Evolutionary conservation across 1,140 invertebrate species (phyloP), one percentile per base, ranked within the genome.

Genomic region (Limonius californicus): DNA sequence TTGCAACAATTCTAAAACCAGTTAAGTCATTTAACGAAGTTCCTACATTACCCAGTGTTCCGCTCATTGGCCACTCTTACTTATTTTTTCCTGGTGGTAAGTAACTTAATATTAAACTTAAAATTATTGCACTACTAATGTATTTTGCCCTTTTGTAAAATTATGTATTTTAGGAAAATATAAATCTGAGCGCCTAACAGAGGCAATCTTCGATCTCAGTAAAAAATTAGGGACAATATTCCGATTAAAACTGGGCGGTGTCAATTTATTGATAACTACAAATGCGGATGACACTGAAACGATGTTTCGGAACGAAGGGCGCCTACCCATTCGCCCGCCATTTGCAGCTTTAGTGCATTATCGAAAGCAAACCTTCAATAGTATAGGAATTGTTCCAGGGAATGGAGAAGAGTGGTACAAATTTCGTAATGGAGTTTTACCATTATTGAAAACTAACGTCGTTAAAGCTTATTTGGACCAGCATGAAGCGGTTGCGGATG

Each of bases 351-450:
- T 77, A 4, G 53, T 67, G 7, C 62, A 76, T 57, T 72, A 72
- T 45, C 61, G 76, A 21, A 45, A 69, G 47, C 70, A 72, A 57
- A 66, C 39, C 11, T 76, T 72, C 58, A 68, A 70, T 14, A 74
- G 75, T 54, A 65, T 72, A n/a, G 77, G 77, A 18, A 66, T 77
- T 12, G 71, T 77, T 19, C 74, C 75, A 16, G 75, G 70, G 12
- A 77, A 77, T 67, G 76, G 76, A 3, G 63, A 72, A 21, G 72
- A 76, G 61, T 78, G 77, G 77, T 72, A 76, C 54, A 73, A 70
- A 63, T 68, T 73, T 20, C 61, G 77, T 55, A 66, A 59, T 43
- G 72, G 70, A 0, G 59, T 77, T 7, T 68, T 61, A 11, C 69
- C 73, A 3, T 56, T 78, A 19, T 65, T 77, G 27, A 72, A 71